phyloP scores from a whole-genome alignment of 2,888 invertebrate species.

The Nemoura dubitans region DNA sequence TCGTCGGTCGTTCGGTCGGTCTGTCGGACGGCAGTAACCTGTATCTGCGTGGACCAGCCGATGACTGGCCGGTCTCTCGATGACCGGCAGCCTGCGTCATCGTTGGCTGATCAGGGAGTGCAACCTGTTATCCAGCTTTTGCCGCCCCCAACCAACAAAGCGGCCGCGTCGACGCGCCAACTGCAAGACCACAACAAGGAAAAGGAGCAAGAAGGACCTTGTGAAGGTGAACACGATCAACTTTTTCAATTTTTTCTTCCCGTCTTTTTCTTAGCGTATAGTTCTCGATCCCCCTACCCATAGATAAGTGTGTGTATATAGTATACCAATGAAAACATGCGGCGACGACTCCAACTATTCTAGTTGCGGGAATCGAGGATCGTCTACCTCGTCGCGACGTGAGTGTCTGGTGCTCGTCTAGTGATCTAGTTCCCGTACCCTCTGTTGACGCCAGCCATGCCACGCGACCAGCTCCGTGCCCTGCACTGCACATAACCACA shows the following conservation, averaged over 20 bases:
- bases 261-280: constrained; percentile 32
- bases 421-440: constrained; percentile 8
- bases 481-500: neutral
- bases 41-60: neutral
- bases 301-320: neutral
- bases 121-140: constrained; percentile 34
- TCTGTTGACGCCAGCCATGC: neutral
- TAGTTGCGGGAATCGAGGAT: neutral
- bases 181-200: constrained; percentile 15
- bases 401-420: neutral
- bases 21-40: neutral
- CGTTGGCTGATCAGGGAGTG: neutral
- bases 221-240: constrained; percentile 47
- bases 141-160: constrained; percentile 21
- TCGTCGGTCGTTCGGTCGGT: neutral
- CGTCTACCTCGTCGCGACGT: neutral
- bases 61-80: neutral
- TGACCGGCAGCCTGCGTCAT: neutral
- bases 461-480: neutral
- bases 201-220: constrained; percentile 41
- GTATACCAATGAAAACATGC: constrained; percentile 17
- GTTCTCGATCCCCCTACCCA: constrained; percentile 19
- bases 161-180: neutral
- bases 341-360: neutral
- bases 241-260: constrained; percentile 46